Conservation (phyloP, 2,113 vertebrate species). For the Mustelus asterias region DNA sequence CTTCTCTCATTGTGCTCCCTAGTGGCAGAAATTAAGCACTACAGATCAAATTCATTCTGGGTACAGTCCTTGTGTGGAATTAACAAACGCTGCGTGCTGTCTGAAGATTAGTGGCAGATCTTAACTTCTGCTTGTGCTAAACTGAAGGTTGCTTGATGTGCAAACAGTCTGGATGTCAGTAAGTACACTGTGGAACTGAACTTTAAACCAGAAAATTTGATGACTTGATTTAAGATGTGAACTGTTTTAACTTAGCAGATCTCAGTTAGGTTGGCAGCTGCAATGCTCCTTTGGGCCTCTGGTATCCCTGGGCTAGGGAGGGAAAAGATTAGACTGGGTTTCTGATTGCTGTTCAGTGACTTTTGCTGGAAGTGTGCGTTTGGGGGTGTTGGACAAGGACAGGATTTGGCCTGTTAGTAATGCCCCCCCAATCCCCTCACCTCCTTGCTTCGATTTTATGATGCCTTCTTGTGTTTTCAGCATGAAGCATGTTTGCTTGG, state of each 20-base stretch:
- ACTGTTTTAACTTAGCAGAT: neutral
- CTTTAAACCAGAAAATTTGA: neutral
- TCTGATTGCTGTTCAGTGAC: neutral
- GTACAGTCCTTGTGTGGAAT: neutral
- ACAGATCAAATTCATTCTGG: slow-evolving; percentile 4
- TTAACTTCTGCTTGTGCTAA: neutral
- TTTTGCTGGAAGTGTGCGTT: neutral
- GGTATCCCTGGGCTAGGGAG: neutral
- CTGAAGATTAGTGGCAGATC: neutral
- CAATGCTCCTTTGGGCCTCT: neutral
- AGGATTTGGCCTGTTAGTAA: neutral
- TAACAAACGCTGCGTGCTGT: neutral
- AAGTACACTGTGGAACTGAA: neutral
- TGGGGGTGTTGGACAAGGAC: neutral
- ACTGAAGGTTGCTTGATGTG: neutral
- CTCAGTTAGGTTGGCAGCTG: neutral
- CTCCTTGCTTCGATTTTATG: neutral
- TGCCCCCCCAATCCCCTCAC: neutral
- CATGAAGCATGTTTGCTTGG: neutral
- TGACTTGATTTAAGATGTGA: neutral
- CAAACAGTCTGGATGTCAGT: neutral
- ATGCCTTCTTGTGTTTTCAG: neutral
- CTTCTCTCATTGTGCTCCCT: neutral
- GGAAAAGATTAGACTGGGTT: neutral
- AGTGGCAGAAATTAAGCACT: slow-evolving; percentile 30